Evolutionary conservation across 2,797 vertebrate species (phyloP), one percentile per base, ranked within the genome.

Genomic region (Semotilus atromaculatus): DNA sequence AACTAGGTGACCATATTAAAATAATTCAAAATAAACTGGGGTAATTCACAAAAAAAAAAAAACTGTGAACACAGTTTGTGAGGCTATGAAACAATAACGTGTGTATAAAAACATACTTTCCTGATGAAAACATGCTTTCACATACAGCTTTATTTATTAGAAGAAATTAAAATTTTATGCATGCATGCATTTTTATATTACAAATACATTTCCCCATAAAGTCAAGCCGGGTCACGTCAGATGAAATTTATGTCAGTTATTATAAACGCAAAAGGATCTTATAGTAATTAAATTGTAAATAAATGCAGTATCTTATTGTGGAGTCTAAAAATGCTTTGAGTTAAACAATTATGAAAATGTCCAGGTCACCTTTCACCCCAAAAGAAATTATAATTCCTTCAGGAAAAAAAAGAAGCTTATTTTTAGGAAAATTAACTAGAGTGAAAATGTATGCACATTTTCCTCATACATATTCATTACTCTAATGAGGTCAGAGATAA

Each of bases 261-360:
- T n/a, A 67, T 19, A 60, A 18, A 2, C 74, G 34, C 79, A 88
- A 19, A 73, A 75, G 86, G 82, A 68, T 87, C 73, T 71, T 67
- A 86, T 60, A 81, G 81, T 80, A 86, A 80, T 43, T 1, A 14
- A 23, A 51, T 38, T 53, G 5, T 36, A 70, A 79, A 55, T 34
- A 29, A 78, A 64, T 72, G 21, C 13, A 60, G 29, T 58, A 43
- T 62, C 8, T 62, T 78, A 43, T 21, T 21, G 3, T 66, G 26
- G 26, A 34, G 10, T 4, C 14, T 8, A 64, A 16, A 36, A 21
- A 67, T 67, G 16, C 11, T 26, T 62, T 1, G 16, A 18, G 7
- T 34, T 4, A 36, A 34, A 19, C 21, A 67, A 31, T 1, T 34
- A 34, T 7, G 14, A 26, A n/a, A 60, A 60, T 26, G 58, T 62